Conservation (phyloP, 2,888 invertebrate genomes). For the Thyatira batis region DNA sequence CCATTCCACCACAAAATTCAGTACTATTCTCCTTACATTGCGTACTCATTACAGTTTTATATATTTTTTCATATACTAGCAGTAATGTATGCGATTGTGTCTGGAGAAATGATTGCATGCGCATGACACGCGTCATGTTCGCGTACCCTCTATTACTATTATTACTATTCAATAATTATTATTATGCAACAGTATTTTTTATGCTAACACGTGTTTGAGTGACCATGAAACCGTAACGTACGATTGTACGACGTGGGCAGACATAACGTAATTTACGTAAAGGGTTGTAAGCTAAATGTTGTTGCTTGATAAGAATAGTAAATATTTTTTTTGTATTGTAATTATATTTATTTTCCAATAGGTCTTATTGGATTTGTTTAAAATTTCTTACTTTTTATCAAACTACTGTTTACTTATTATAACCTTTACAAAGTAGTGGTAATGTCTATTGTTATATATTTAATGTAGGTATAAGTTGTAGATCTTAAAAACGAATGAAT, state of each 20-base stretch:
- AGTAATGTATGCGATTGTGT: neutral
- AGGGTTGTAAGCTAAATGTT: neutral
- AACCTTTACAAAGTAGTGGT: too few relatives aligned
- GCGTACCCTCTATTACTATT: slow-evolving; percentile 36
- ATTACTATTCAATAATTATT: slow-evolving; percentile 30
- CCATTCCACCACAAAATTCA: neutral
- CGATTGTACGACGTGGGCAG: neutral
- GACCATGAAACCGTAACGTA: slow-evolving; percentile 1
- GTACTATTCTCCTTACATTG: neutral
- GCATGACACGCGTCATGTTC: slow-evolving; percentile 43
- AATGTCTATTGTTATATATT: too few relatives aligned
- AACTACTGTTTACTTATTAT: too few relatives aligned
- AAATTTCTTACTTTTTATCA: too few relatives aligned
- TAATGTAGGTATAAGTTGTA: too few relatives aligned
- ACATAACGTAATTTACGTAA: too few relatives aligned
- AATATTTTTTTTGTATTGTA: too few relatives aligned
- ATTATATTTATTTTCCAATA: too few relatives aligned
- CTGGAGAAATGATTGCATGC: slow-evolving; percentile 21
- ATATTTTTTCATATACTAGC: neutral
- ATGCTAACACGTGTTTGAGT: slow-evolving; percentile 20
- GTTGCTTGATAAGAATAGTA: neutral
- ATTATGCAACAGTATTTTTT: slow-evolving; percentile 31
- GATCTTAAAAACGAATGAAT: too few relatives aligned
- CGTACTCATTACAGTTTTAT: neutral
- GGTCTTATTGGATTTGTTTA: neutral